Evolutionary conservation across 2,888 invertebrate genomes (phyloP), one percentile per base, ranked within the genome.

Genomic region (Leptopterna dolabrata): DNA sequence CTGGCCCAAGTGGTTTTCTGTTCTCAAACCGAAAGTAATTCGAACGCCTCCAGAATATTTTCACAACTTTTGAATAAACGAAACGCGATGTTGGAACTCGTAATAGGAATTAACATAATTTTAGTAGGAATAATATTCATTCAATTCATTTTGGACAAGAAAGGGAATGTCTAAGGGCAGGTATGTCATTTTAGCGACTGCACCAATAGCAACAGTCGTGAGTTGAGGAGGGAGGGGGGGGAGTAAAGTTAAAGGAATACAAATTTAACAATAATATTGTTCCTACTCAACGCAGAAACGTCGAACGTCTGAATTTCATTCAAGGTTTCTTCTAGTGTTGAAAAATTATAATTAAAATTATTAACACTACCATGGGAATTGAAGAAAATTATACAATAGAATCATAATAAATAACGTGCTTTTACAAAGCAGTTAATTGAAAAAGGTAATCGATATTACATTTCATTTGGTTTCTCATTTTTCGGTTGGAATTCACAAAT

Each of bases 391-490:
- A 41, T 78, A 78, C 78, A 78, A 45, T 43, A 78, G 78, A 45
- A 78, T 45, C 30, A 78, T 45, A n/a, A n/a, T n/a, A 45, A 78
- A 78, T 45, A 78, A 78, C 78, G 19, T 24, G 85, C 85, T 85
- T 85, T 85, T 85, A 73, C 41, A 85, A 85, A 85, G 76, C 85
- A 76, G 41, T 41, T 73, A 36, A 45, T 29, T 43, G 29, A 85
- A 27, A 71, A 27, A 71, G 85, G 76, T 85, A 85, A 73, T 85
- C 43, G 73, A 45, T 45, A 30, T 71, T 76, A 71, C 45, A 47
- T 85, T 85, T 70, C 43, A 70, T 85, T 85, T 85, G 76, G 71
- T 76, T 85, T 85, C 76, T 36, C 81, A 29, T 30, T 24, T 45
- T 76, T 47, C 83, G 47, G 45, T 45, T 76, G 76, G 78, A 86